Evolutionary conservation across 2,888 invertebrate species (phyloP), one percentile per base, ranked within the genome.

Genomic region (Dusona sp.): DNA sequence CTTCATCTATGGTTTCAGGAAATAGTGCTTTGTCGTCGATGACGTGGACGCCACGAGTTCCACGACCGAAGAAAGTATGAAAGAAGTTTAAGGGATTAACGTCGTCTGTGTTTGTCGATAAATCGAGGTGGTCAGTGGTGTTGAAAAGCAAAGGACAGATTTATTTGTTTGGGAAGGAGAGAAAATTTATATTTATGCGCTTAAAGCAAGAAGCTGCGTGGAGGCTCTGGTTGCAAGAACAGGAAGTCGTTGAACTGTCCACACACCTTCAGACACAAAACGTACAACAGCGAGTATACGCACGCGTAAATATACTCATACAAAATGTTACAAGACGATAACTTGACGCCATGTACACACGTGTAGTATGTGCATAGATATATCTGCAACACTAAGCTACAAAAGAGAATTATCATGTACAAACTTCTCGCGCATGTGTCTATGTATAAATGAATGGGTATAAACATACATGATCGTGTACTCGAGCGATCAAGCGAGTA

Each of bases 261-360:
- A n/a, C 25, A 25, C 54, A 48, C 45, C 75, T 42, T 42, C 48
- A 65, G 36, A 33, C 65, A 65, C 33, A 36, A 36, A 45, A 48
- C 67, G 36, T 48, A 13, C 8, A 72, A 33, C 33, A 9, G 51
- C 51, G 77, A 11, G 67, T 33, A 48, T 29, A 57, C 25, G 33
- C 36, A 9, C 48, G 25, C 25, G 36, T 22, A 42, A 19, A 57
- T 22, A 57, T 22, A 57, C 57, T 2, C 48, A 22, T 29, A 48
- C n/a, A 38, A 78, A 68, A 75, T 42, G 25, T 78, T 51, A 78
- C 67, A 78, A 51, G 77, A 67, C 77, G 77, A 61, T 83, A 83
- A 83, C 78, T 78, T 67, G 78, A 72, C 42, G 29, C 29, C 13
- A 73, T 77, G 36, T 51, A 29, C 25, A 64, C n/a, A 51, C 16